Base-by-base conservation (phyloP, 1,140 invertebrate genomes). In the Melitaea cinxia region DNA sequence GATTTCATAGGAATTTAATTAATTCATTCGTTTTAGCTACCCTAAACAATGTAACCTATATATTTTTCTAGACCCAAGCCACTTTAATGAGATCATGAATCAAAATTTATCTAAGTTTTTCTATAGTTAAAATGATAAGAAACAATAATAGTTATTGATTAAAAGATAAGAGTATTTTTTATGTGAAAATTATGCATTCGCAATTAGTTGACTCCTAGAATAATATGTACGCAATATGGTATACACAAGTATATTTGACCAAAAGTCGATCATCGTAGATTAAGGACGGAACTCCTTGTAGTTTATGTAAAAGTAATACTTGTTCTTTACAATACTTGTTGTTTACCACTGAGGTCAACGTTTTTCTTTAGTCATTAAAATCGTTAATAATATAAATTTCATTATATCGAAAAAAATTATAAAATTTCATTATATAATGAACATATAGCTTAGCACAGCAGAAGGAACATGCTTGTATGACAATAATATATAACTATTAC, bases 1-100 rank as follows among this genome's bases (percentile, higher is more conserved):
- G 21, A 58, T 65, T 53, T 63, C 19, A 39, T 63, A 67, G 45
- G 60, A 54, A 35, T 66, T 33, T 39, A 17, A 42, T 70, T 66
- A 50, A 33, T 55, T 54, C 59, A 39, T 70, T 62, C 62, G 54
- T 63, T 63, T 57, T 67, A 66, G 35, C 55, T 71, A 71, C 39
- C 60, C 64, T 64, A 69, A 63, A 60, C 56, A 21, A 69, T 69
- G 47, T 66, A 60, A 26, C 39, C 54, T 57, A 57, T 60, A 66
- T 57, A 57, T 66, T 66, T n/a, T 28, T n/a, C 64, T 66, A 66
- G 24, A 54, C 33, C 50, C 64, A 30, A 53, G 47, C 28, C 52
- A 42, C 28, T 58, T 60, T 66, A 66, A 66, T 66, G 57, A 66
- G 57, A 66, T 54, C 0, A 12, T 19, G 7, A 23, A 42, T 28